Evolutionary conservation across 2,888 invertebrate genomes (phyloP).

Genomic region (Hoplodrina ambigua): DNA sequence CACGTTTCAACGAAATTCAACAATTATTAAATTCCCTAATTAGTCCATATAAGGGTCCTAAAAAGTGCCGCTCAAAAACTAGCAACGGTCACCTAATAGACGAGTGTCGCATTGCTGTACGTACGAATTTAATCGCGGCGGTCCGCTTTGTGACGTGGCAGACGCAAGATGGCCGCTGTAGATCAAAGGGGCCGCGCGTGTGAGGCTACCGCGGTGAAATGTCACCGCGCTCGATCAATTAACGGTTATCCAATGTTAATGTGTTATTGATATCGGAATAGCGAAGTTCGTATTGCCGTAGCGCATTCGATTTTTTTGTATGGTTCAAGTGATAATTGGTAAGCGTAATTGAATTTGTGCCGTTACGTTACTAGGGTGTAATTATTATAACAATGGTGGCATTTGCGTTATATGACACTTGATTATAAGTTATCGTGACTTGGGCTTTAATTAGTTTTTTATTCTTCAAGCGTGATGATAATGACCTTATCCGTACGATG

Average conservation of each 20-base stretch:
- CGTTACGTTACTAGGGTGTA: conserved; percentile 20
- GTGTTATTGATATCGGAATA: conserved; percentile 84
- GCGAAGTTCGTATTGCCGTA: conserved; percentile 75
- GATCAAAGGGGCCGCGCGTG: conserved; percentile 84
- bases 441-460: conserved; percentile 12
- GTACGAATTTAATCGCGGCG: conserved; percentile 89
- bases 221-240: conserved; percentile 89
- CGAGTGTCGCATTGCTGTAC: conserved; percentile 87
- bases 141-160: conserved; percentile 79
- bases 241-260: conserved; percentile 82
- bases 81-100: conserved; percentile 78
- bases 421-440: conserved; percentile 31
- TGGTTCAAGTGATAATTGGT: conserved; percentile 64
- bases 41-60: conserved; percentile 59
- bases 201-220: conserved; percentile 84
- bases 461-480: background rate
- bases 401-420: conserved; percentile 37
- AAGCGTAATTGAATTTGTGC: conserved; percentile 52
- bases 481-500: background rate
- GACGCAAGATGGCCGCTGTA: conserved; percentile 75
- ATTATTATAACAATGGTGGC: conserved; percentile 40
- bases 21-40: conserved; percentile 61
- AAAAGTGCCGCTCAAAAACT: conserved; percentile 69
- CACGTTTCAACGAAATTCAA: conserved; percentile 57
- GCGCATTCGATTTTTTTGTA: conserved; percentile 72